Evolutionary conservation across 2,113 vertebrate genomes (phyloP).

Genomic region (Opisthocomus hoazin): DNA sequence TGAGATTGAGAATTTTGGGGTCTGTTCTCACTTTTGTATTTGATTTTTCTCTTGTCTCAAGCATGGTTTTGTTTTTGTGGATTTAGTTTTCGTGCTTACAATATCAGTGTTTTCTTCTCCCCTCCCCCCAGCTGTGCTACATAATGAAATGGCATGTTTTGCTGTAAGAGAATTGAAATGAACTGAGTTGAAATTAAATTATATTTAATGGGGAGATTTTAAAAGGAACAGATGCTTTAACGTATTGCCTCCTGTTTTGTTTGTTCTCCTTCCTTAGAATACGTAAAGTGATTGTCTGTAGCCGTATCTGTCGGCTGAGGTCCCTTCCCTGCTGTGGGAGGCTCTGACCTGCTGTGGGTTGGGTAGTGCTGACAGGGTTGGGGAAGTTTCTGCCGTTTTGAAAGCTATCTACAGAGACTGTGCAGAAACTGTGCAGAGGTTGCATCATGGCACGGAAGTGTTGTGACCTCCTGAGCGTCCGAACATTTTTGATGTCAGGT

Average conservation of each 20-base stretch:
- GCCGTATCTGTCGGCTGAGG: not conserved
- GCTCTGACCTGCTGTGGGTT: not conserved
- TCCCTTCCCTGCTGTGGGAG: not conserved
- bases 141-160: not conserved
- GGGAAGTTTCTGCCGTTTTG: not conserved
- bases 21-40: not conserved
- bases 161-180: not conserved
- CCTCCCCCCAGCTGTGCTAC: not conserved
- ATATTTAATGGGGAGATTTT: not conserved
- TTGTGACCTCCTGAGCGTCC: not conserved
- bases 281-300: not conserved
- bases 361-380: not conserved
- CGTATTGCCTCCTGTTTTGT: not conserved
- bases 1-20: not conserved
- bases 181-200: not conserved
- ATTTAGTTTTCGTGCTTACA: not conserved
- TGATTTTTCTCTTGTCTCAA: not conserved
- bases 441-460: not conserved
- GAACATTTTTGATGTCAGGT: not conserved
- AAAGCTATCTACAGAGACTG: fast-evolving
- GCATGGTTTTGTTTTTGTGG: not conserved
- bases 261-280: not conserved
- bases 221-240: not conserved
- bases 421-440: not conserved
- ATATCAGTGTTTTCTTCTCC: not conserved